Evolutionary conservation across 2,888 invertebrate species (phyloP), one percentile per base, ranked within the genome.

Genomic region (Aphidoletes aphidimyza): DNA sequence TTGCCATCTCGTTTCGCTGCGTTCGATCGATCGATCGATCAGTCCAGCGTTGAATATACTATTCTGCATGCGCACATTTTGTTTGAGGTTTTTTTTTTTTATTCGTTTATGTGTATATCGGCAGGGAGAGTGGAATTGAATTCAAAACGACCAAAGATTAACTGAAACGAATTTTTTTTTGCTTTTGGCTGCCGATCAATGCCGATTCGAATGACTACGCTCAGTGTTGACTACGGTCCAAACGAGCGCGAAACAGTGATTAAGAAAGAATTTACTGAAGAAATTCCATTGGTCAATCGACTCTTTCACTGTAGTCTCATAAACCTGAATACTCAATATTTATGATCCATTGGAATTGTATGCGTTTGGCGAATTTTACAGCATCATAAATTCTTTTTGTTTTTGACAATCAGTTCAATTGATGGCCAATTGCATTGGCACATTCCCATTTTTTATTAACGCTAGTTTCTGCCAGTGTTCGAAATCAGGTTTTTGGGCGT

Each of bases 291-390:
- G 69, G 34, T 69, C 54, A 54, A 26, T 26, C 54, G 5, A 11
- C 54, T 54, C 54, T 22, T 54, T 54, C 17, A 1, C 19, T 0
- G 9, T 14, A 14, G 26, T 69, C 69, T 69, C 69, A 30, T 30
- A 26, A 69, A 69, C 69, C 69, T 69, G 69, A 69, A 69, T 54
- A 22, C 14, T 69, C n/a, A n/a, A n/a, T n/a, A n/a, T 69, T 69
- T 30, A 69, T 69, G 69, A 69, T 69, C 69, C 26, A 69, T 69
- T 26, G 34, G 30, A 69, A 22, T 6, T 54, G 22, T 54, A 14
- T 54, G 54, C 22, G 22, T 54, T 54, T 54, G 54, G 54, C 26
- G 54, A 54, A 69, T 30, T 69, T 26, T 30, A 69, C 14, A 69
- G 69, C 69, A 14, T 69, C 69, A 69, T 69, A 69, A n/a, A n/a